Evolutionary conservation across 1,140 invertebrate species (phyloP), one percentile per base, ranked within the genome.

Genomic region (Galendromus occidentalis): DNA sequence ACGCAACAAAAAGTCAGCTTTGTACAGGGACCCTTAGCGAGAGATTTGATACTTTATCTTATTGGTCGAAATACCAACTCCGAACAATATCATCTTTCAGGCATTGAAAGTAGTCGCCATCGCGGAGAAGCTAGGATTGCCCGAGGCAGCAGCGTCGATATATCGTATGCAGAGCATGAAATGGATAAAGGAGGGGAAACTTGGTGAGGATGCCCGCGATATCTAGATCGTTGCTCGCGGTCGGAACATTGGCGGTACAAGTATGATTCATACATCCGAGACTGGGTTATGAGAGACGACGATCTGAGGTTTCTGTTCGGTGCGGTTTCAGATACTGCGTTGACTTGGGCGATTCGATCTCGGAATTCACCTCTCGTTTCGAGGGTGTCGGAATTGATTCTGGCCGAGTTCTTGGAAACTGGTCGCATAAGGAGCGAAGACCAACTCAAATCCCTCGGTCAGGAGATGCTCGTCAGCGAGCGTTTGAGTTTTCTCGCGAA

Each of bases 401-500:
- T 59, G 25, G 14, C n/a, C n/a, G 51, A 59, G 14, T 59, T 29
- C 9, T 9, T 59, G 20, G 25, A 33, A 6, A 29, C 51, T 25
- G 51, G 51, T 9, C 25, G 14, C 22, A 25, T 59, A 25, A 59
- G 25, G 14, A 20, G 51, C 25, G 51, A 25, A 17, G 51, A 59
- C 9, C 51, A 59, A 22, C 25, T 59, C 17, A 25, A 33, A 25
- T 25, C 25, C 1, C 51, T 59, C 25, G 51, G 51, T 5, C 51
- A 59, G 51, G 51, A 59, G 25, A 59, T 59, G 51, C 22, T 59
- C 25, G 51, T 59, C 25, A 59, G 51, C 20, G 51, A 59, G 25
- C 14, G 51, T 6, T 33, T 59, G 33, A 59, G 25, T 14, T 59
- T 59, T 9, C 20, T 59, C 4, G 51, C 51, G 25, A 59, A 59